Percentiles rank a stretch among this genome's conserved stretches.
phyloP scores from a whole-genome alignment of 2,797 vertebrate species.

The Argya squamiceps region DNA sequence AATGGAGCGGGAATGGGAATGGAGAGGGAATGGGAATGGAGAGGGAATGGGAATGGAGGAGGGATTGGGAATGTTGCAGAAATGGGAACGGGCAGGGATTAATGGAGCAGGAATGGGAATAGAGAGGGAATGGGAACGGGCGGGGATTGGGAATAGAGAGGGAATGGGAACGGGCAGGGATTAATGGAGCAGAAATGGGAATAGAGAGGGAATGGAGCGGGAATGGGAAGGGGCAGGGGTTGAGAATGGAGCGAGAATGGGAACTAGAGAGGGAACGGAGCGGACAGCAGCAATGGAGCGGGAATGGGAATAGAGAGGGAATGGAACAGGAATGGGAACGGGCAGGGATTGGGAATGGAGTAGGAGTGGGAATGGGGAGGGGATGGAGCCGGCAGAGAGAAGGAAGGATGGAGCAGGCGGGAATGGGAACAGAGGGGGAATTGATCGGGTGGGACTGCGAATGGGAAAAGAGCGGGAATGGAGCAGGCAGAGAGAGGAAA shows the following conservation, averaged over 20 bases:
- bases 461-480: too few species aligned
- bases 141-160: neutral
- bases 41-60: neutral
- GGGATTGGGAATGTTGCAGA: neutral
- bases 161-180: neutral
- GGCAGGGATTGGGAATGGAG: neutral
- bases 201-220: neutral
- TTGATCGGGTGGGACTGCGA: too few species aligned
- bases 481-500: neutral
- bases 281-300: neutral
- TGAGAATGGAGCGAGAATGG: neutral
- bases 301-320: too few species aligned
- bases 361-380: too few species aligned
- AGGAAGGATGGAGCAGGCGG: too few species aligned
- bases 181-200: neutral
- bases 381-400: too few species aligned
- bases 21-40: too few species aligned
- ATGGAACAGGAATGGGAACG: neutral
- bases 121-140: neutral
- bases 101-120: too few species aligned
- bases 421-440: too few species aligned
- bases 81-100: neutral
- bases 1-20: neutral
- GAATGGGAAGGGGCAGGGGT: neutral
- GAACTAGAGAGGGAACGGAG: neutral